These are phyloP conservation scores for Rapana venosa DNA, from an alignment of 2,888 invertebrate species.

Conservation along the genomic window DNA sequence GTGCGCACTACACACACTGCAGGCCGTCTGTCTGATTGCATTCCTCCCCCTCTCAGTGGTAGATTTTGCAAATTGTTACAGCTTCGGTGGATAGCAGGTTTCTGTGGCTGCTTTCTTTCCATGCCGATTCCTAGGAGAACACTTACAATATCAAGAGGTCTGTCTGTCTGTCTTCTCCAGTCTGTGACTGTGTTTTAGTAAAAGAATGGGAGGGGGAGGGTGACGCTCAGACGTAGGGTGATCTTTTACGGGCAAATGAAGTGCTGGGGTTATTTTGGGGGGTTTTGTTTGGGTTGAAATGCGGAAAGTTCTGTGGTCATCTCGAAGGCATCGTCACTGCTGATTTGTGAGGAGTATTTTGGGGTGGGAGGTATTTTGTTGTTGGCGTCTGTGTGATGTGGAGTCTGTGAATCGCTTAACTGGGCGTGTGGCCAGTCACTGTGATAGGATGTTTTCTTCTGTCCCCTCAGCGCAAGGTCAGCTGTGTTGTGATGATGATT, in stretches of 20 bases:
- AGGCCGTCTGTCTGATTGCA: neutral
- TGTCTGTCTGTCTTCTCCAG: neutral
- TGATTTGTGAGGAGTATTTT: neutral
- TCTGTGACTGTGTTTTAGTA: no score
- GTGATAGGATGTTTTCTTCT: constrained; percentile 32
- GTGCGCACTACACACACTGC: neutral
- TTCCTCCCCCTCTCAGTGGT: neutral
- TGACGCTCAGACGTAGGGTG: no score
- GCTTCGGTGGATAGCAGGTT: neutral
- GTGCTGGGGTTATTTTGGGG: no score
- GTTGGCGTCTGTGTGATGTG: constrained; percentile 16
- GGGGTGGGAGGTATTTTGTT: neutral
- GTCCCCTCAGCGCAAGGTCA: constrained; percentile 18
- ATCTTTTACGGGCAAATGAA: no score
- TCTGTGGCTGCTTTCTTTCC: neutral
- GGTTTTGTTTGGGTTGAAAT: no score
- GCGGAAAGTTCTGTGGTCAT: neutral
- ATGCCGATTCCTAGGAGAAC: neutral
- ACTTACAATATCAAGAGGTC: neutral
- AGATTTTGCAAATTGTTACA: neutral
- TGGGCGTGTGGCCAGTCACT: neutral
- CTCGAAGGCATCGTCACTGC: neutral
- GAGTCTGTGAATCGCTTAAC: constrained; percentile 14
- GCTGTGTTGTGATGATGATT: constrained; percentile 20
- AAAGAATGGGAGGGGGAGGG: no score